Base-by-base conservation (phyloP, 53 echinoderm and acorn worm genomes). In the Henricia sp. region DNA sequence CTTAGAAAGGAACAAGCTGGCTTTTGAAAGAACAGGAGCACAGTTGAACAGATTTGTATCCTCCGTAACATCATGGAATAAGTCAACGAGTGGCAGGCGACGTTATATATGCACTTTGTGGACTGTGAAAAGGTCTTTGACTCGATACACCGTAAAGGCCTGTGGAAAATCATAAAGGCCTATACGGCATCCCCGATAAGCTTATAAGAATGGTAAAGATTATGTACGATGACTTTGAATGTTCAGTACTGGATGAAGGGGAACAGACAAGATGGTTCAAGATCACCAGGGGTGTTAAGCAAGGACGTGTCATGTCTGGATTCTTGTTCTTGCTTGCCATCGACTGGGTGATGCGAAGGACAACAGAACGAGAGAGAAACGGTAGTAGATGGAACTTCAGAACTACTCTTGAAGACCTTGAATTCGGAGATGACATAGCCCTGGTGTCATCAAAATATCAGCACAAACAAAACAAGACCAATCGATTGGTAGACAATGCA, bases 121-220 rank as follows among this genome's bases (percentile, higher is more conserved):
- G 80, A 80, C 70, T 87, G 67, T 52, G 58, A 52, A 33, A 87
- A 80, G 30, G 80, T 73, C 4, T 82, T 88, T 36, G 70, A 82
- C 21, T 59, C 54, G 28, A 3, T 88, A 10, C 87, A 80, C 16
- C 10, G 82, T 63, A 59, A 68, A 1, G 50, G 52, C 30, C 25
- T 86, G 14, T 85, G 86, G 74, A 28, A 40, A 55, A 72, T 73
- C 3, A 23, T 88, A 24, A 55, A 16, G 17, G 37, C 32, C 26
- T 13, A 11, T 88, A 88, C 52, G 70, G 88, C 16, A 82, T 88
- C 10, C 82, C 56, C 9, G 36, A 0, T 19, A 64, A 86, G 13
- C 27, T 86, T 3, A 54, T 68, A 2, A 32, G 3, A 11, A 42
- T 83, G 38, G 69, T 83, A 32, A 37, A 58, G 34, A 12, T n/a